A percentile compares a stretch with the other conserved stretches of the same genome.
phyloP scores from a whole-genome alignment of 2,113 vertebrate species.

The Lota lota region DNA sequence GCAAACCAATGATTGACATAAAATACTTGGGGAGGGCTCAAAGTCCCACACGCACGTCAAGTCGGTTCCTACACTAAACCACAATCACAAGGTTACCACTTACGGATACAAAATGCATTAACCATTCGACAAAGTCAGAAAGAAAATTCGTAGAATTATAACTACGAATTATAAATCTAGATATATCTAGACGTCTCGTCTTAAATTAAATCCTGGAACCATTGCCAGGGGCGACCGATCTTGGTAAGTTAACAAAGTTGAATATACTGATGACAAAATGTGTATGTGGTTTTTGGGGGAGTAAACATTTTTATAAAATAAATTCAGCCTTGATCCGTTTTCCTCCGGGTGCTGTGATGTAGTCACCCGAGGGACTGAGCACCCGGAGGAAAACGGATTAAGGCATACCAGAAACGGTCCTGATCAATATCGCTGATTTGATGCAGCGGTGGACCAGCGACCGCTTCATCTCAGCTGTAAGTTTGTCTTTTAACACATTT shows the following conservation, averaged over 20 bases:
- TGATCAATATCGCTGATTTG: slow-evolving; percentile 74
- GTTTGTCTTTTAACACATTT: slow-evolving; percentile 6
- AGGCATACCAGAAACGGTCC: slow-evolving; percentile 60
- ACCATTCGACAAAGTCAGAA: background rate
- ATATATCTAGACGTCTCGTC: background rate
- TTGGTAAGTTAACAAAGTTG: too few species aligned
- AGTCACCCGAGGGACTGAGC: slow-evolving; percentile 57
- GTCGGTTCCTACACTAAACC: too few species aligned
- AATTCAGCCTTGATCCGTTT: background rate
- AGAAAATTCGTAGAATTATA: background rate
- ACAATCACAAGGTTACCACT: too few species aligned
- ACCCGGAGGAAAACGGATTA: slow-evolving; percentile 49
- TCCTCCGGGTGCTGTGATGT: slow-evolving; percentile 58
- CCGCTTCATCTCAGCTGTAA: slow-evolving; percentile 69
- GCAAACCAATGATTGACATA: background rate
- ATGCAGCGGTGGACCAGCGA: slow-evolving; percentile 78
- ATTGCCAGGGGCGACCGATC: too few species aligned
- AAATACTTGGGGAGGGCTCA: background rate
- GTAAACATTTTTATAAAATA: background rate
- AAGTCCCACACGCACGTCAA: too few species aligned
- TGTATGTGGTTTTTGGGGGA: background rate
- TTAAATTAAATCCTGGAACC: too few species aligned
- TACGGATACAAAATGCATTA: too few species aligned
- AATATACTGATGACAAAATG: background rate
- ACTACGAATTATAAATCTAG: background rate